phyloP scores from a whole-genome alignment of 2,888 invertebrate genomes.

The Dendrolimus pini region DNA sequence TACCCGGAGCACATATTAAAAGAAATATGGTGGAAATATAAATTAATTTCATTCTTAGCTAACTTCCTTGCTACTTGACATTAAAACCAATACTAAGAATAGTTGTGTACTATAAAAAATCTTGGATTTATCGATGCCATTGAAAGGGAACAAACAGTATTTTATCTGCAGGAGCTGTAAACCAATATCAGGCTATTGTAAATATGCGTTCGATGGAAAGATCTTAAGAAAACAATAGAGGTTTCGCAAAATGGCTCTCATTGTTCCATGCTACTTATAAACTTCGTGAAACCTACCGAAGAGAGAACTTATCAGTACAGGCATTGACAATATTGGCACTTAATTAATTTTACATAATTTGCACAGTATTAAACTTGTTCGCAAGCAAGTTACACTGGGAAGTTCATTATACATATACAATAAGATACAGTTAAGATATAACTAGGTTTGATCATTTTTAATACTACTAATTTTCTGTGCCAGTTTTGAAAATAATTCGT shows the following conservation, averaged over 20 bases:
- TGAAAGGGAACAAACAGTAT: conserved; percentile 23
- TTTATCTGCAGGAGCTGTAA: conserved; percentile 47
- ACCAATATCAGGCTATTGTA: conserved; percentile 53
- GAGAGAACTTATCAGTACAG: not conserved
- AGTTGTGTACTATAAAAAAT: too few species aligned
- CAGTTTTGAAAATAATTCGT: too few species aligned
- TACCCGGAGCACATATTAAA: not conserved
- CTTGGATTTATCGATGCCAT: not conserved
- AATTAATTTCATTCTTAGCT: too few species aligned
- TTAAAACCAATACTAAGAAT: too few species aligned
- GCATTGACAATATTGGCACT: not conserved
- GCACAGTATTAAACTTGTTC: too few species aligned
- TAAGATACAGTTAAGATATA: too few species aligned
- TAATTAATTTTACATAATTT: too few species aligned
- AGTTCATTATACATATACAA: too few species aligned
- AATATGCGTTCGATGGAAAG: conserved; percentile 49
- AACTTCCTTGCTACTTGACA: too few species aligned
- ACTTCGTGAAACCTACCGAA: not conserved
- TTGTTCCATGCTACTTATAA: conserved; percentile 27
- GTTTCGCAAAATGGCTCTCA: conserved; percentile 48
- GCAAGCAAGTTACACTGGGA: too few species aligned
- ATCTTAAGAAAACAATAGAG: conserved; percentile 52
- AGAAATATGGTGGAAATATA: not conserved
- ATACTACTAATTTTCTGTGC: too few species aligned
- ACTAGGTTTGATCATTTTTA: too few species aligned